Evolutionary conservation across 2,888 invertebrate genomes (phyloP), one percentile per base, ranked within the genome.

Genomic region (Athalia circularis): DNA sequence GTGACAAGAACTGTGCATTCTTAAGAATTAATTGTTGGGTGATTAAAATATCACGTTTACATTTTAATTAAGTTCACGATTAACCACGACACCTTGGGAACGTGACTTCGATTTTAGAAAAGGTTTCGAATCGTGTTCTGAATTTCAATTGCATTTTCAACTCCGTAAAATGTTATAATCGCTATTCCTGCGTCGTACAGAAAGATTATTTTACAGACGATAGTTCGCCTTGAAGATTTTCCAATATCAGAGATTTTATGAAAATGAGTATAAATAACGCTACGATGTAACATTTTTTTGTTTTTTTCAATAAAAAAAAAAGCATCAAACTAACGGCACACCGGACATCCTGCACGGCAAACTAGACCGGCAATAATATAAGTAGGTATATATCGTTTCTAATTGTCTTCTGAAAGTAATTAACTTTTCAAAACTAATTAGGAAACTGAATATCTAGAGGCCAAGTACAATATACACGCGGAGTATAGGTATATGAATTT

Each of bases 341-440:
- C 52, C 4, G 15, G 15, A 72, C 29, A 59, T 72, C 59, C 29
- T 29, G 29, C 29, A 2, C 1, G 29, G 29, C n/a, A 54, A 54
- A 11, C n/a, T 6, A 54, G n/a, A 9, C 4, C 54, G 54, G n/a
- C 54, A n/a, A 9, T 7, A 11, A 54, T 9, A n/a, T 11, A 9
- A 54, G 9, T 54, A 9, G 11, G 3, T 11, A 54, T 11, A 54
- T 9, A n/a, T 54, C 54, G 11, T 9, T 54, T 72, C 45, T 72
- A 47, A 72, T 72, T 72, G 72, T 72, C 59, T 72, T 59, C 47
- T 8, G 59, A 72, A 59, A 59, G 57, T 72, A 72, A 72, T 72
- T 72, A 57, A 59, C 57, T 72, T 59, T 7, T 43, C 57, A 2
- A 72, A 72, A 72, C 72, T 72, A 72, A 72, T 72, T 72, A 72